Evolutionary conservation across 2,797 vertebrate species (phyloP), one percentile per base, ranked within the genome.

Genomic region (Melanotaenia parkinsoni): DNA sequence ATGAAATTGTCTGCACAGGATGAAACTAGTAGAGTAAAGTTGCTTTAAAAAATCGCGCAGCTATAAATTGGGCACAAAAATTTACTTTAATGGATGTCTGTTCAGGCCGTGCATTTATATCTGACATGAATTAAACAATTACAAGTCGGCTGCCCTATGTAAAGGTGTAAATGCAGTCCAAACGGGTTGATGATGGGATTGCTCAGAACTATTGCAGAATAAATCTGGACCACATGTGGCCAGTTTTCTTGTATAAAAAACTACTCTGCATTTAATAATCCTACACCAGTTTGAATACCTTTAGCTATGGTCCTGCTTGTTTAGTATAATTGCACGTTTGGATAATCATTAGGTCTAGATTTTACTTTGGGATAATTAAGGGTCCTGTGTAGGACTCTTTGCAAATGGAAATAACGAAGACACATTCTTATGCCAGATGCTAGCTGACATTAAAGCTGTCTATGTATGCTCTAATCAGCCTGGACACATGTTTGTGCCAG

Each of bases 41-140:
- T 13, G 22, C 1, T 18, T 47, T 6, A 47, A 9, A 3, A 47
- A 66, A 12, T 28, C 33, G 28, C 30, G n/a, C 10, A 56, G 65
- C 56, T 72, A 56, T 59, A 68, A 82, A 77, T 58, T 47, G 32
- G 9, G 70, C 56, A 58, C 35, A 50, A 32, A 69, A 67, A 62
- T 53, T 9, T 30, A 45, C 40, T 59, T 72, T 35, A 40, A 24
- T 37, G 62, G n/a, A 11, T 11, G 12, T 8, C 5, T 65, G 33
- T 22, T 37, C 13, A 53, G 18, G 30, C 9, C 2, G 18, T 14
- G 3, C 13, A 30, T 56, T 38, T 20, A 38, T n/a, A 20, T 16
- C 0, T 32, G 5, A 50, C 61, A 32, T 47, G 28, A 24, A 10
- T 14, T 22, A 61, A 14, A 10, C 22, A 40, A 28, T 6, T 12